These are phyloP conservation scores for Platichthys stellatus DNA, from an alignment of 2,113 vertebrate genomes.

Conservation along the genomic window DNA sequence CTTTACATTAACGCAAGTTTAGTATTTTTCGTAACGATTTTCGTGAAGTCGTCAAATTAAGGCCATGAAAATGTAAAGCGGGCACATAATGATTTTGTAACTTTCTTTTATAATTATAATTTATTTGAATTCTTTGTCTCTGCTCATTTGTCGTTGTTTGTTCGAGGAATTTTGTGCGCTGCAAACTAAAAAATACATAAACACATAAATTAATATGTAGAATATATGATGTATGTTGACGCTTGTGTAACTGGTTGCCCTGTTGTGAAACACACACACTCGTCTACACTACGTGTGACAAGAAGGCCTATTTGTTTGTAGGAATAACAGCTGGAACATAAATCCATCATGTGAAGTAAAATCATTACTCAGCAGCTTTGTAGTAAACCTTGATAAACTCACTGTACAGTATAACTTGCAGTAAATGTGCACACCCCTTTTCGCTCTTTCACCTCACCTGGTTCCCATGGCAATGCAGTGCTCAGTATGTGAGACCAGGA, in stretches of 20 bases:
- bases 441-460: constrained; percentile 45
- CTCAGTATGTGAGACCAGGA: constrained; percentile 61
- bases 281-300: background rate
- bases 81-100: too few relatives aligned
- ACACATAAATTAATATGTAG: too few relatives aligned
- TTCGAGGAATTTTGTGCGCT: too few relatives aligned
- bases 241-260: background rate
- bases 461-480: constrained; percentile 55
- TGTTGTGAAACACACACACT: background rate
- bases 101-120: too few relatives aligned
- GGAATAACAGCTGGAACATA: background rate
- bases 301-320: background rate
- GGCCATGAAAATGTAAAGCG: too few relatives aligned
- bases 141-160: too few relatives aligned
- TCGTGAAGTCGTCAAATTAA: too few relatives aligned
- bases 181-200: too few relatives aligned
- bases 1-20: too few relatives aligned
- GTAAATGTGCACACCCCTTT: constrained; percentile 11
- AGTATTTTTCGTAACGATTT: too few relatives aligned
- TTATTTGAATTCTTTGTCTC: too few relatives aligned
- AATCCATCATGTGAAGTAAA: background rate
- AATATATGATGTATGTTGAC: too few relatives aligned
- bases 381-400: background rate
- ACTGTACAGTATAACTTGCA: background rate
- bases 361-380: background rate